Percentiles rank a stretch among this genome's conserved stretches.
Evolutionary conservation across 2,888 invertebrate genomes (phyloP).

Genomic region (Dryomyza anilis): DNA sequence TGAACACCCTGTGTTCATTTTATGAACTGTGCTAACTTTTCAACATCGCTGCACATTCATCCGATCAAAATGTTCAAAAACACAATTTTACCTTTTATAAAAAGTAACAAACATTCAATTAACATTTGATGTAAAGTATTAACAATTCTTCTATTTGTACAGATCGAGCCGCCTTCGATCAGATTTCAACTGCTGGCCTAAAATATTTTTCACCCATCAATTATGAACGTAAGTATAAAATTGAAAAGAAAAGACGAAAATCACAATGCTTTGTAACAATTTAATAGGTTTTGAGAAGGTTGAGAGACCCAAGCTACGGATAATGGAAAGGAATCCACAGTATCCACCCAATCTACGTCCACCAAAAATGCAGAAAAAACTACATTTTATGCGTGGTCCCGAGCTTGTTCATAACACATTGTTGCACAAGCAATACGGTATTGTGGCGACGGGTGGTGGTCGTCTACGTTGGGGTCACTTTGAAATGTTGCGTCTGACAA

Average conservation of each 20-base stretch:
- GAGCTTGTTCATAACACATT: conserved; percentile 84
- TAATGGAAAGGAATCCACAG: conserved; percentile 76
- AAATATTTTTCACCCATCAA: conserved; percentile 74
- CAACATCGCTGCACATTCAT: no score
- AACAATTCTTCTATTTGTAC: no score
- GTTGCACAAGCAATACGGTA: conserved; percentile 89
- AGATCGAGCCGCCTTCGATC: no score
- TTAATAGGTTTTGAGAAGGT: conserved; percentile 72
- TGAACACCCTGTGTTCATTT: no score
- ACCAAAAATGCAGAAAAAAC: conserved; percentile 83
- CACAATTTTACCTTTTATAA: no score
- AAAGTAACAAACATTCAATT: no score
- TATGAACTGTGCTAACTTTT: no score
- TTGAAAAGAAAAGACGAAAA: neutral
- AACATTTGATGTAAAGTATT: no score
- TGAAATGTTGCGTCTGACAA: conserved; percentile 80
- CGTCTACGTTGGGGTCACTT: conserved; percentile 79
- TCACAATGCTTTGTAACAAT: neutral
- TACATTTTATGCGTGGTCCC: conserved; percentile 89
- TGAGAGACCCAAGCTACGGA: conserved; percentile 72
- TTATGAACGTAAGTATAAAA: conserved; percentile 67
- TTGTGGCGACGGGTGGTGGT: conserved; percentile 85
- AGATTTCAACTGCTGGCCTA: conserved; percentile 63
- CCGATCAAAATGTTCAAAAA: no score
- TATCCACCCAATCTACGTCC: conserved; percentile 71